phyloP scores from a whole-genome alignment of 2,113 vertebrate species.

The Psilopogon haemacephalus region DNA sequence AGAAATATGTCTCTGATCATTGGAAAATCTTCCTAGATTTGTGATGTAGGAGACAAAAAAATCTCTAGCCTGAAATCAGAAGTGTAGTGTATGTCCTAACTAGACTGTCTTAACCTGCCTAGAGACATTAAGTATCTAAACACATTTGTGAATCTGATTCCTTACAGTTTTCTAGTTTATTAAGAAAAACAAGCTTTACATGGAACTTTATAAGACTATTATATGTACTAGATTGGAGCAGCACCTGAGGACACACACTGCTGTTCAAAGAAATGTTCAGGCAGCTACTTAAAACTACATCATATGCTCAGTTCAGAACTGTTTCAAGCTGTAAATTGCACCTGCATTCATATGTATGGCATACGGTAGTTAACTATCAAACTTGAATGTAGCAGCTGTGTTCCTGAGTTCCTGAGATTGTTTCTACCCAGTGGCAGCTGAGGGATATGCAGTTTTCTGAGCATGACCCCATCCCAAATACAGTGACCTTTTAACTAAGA shows the following conservation, averaged over 20 bases:
- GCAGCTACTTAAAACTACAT: neutral
- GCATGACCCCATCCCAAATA: neutral
- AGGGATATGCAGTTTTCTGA: neutral
- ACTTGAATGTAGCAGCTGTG: neutral
- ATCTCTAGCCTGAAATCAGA: neutral
- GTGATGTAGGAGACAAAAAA: neutral
- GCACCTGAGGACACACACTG: neutral
- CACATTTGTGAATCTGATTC: neutral
- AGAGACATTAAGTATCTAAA: neutral
- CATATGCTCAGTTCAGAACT: neutral
- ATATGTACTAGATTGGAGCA: neutral
- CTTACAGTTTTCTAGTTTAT: neutral
- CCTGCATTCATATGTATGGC: neutral
- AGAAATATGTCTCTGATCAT: neutral
- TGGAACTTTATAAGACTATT: neutral
- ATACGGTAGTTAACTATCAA: neutral
- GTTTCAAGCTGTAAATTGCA: neutral
- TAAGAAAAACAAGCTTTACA: neutral
- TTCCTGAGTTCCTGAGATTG: neutral
- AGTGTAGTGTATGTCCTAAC: neutral
- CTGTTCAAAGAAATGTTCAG: neutral
- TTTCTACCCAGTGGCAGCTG: constrained; percentile 29
- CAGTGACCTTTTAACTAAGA: neutral
- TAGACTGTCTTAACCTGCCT: too few relatives aligned
- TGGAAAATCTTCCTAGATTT: neutral